phyloP scores from a whole-genome alignment of 1,140 invertebrate species.

The Pseudomyrmex concolor region DNA sequence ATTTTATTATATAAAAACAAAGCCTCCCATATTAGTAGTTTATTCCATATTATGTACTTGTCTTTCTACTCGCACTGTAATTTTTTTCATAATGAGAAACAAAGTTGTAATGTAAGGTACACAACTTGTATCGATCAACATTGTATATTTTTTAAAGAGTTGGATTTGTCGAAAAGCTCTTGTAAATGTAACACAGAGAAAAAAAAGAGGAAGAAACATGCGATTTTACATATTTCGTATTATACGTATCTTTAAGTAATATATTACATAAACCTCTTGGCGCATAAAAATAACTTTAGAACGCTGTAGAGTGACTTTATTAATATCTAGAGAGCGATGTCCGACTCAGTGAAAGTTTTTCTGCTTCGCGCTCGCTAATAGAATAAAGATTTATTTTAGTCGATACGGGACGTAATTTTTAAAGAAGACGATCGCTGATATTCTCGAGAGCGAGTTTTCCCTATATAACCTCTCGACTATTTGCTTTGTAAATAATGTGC shows the following conservation, averaged over 20 bases:
- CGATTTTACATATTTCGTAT: not conserved
- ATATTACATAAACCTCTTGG: slow-evolving; percentile 18
- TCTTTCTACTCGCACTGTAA: no score
- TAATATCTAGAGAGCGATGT: slow-evolving; percentile 26
- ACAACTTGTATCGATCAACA: not conserved
- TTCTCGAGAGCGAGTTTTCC: not conserved
- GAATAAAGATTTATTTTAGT: slow-evolving; percentile 43
- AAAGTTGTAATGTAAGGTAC: not conserved
- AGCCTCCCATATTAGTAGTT: no score
- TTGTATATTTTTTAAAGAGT: not conserved
- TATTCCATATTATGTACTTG: no score
- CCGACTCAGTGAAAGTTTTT: slow-evolving; percentile 29
- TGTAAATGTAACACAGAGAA: not conserved
- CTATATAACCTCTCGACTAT: not conserved
- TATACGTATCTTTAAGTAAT: not conserved
- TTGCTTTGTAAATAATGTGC: not conserved
- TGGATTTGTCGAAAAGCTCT: not conserved
- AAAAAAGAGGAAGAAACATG: not conserved
- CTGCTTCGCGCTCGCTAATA: not conserved
- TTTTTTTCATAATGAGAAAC: no score
- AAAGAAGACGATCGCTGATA: not conserved
- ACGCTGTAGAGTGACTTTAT: slow-evolving; percentile 30
- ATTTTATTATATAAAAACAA: no score
- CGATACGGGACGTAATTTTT: slow-evolving; percentile 19
- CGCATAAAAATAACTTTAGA: not conserved